These are phyloP conservation scores for Bettongia penicillata DNA, from an alignment of 2,113 vertebrate species.

Conservation along the genomic window DNA sequence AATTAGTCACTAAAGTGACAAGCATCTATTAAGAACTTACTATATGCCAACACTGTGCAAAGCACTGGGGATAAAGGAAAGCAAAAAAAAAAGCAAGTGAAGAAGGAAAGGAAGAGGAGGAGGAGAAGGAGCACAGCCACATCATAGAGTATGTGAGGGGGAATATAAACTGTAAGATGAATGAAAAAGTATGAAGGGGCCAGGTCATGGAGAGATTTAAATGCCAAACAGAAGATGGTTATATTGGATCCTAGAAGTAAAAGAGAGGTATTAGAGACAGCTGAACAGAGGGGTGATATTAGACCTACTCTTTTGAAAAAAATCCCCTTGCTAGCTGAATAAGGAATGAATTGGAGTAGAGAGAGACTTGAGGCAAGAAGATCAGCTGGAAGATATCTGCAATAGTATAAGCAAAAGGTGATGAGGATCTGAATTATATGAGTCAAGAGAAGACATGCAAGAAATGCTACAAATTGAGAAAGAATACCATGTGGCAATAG, in stretches of 20 bases:
- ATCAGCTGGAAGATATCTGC: neutral
- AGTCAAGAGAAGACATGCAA: neutral
- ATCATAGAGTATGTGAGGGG: neutral
- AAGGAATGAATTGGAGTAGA: neutral
- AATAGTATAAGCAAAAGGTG: neutral
- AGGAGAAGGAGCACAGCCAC: neutral
- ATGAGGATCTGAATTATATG: neutral
- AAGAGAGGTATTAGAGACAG: neutral
- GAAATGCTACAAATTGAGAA: neutral
- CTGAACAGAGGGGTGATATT: neutral
- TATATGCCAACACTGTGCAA: neutral
- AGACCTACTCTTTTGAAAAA: neutral
- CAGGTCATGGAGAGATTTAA: neutral
- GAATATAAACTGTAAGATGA: neutral
- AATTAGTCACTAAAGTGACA: neutral
- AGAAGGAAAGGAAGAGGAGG: neutral
- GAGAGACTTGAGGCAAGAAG: neutral
- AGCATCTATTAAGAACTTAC: too few species aligned
- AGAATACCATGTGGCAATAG: neutral
- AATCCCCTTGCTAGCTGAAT: neutral
- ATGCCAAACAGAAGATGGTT: neutral
- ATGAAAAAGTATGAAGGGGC: neutral
- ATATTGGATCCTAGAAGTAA: neutral
- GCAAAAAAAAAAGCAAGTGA: neutral
- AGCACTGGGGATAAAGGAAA: neutral